Percentiles rank a stretch among this genome's conserved stretches.
phyloP scores from a whole-genome alignment of 2,888 invertebrate genomes.

The Melieria picta region DNA sequence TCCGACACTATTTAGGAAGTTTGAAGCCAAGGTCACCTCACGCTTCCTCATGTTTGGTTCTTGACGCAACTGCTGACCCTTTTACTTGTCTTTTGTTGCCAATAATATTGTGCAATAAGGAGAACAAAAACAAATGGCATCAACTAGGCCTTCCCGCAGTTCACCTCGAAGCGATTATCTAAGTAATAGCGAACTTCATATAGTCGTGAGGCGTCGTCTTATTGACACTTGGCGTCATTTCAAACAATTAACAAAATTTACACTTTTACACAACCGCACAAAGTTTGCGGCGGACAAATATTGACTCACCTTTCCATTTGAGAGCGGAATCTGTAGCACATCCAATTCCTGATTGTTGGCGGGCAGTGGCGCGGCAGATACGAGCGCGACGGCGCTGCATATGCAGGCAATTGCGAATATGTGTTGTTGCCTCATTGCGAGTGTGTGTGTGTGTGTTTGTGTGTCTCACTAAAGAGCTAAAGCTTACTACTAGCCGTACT shows the following conservation, averaged over 20 bases:
- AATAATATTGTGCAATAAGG: too few relatives aligned
- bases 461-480: slow-evolving; percentile 18
- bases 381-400: slow-evolving; percentile 54
- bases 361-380: slow-evolving; percentile 59
- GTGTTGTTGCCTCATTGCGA: slow-evolving; percentile 56
- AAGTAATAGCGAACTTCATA: not conserved
- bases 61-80: too few relatives aligned
- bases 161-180: slow-evolving; percentile 17
- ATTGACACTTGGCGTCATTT: slow-evolving; percentile 30
- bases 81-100: too few relatives aligned
- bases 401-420: slow-evolving; percentile 52
- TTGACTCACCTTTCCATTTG: slow-evolving; percentile 64
- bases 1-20: too few relatives aligned
- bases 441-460: slow-evolving; percentile 39
- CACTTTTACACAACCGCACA: slow-evolving; percentile 10
- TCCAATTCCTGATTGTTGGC: slow-evolving; percentile 62
- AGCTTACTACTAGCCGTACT: not conserved
- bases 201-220: not conserved
- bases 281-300: not conserved
- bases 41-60: too few relatives aligned
- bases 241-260: slow-evolving; percentile 28
- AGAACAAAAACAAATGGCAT: too few relatives aligned
- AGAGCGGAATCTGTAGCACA: slow-evolving; percentile 64
- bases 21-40: too few relatives aligned
- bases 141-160: not conserved